Evolutionary conservation across 2,888 invertebrate genomes (phyloP), one percentile per base, ranked within the genome.

Genomic region (Heliconius cydno): DNA sequence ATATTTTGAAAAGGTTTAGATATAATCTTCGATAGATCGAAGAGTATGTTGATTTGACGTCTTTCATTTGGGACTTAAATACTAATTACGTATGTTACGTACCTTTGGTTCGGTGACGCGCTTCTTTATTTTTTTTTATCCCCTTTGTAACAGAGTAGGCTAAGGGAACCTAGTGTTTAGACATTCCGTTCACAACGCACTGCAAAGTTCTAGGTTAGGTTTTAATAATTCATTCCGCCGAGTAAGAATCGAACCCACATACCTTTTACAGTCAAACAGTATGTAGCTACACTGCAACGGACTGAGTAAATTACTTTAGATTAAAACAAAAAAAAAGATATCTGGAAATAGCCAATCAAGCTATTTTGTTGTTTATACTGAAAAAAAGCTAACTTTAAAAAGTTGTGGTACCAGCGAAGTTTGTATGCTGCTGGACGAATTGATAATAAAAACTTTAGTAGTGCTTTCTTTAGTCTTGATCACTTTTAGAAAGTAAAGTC

Each of bases 1-100:
- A 80, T 72, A 83, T 84, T 82, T 82, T 82, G 79, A 74, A 78
- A 79, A 82, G 80, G 80, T 80, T 81, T 75, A 70, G 52, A 60
- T 57, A 28, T 72, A 67, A 73, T 65, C 73, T 77, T 15, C 73
- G 65, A 30, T 60, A 46, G 28, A 75, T 77, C 66, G 74, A 73
- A 79, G 57, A 77, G 41, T 30, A 60, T 38, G 57, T 76, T 67
- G 34, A 72, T 60, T 73, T 60, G 34, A 34, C 73, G 15, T 72
- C 7, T 34, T 25, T 73, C 34, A 38, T 73, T 73, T 57, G 13
- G 70, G 57, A 52, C 41, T 25, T 15, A 22, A 68, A 46, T 52
- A 34, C 34, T 34, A 57, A 57, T 60, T 73, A n/a, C 22, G 34
- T 60, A n/a, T 28, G 28, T 28, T 28, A 28, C 28, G 28, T 28